Conservation (phyloP, 2,797 vertebrate species). For the Enteromius anoplus region DNA sequence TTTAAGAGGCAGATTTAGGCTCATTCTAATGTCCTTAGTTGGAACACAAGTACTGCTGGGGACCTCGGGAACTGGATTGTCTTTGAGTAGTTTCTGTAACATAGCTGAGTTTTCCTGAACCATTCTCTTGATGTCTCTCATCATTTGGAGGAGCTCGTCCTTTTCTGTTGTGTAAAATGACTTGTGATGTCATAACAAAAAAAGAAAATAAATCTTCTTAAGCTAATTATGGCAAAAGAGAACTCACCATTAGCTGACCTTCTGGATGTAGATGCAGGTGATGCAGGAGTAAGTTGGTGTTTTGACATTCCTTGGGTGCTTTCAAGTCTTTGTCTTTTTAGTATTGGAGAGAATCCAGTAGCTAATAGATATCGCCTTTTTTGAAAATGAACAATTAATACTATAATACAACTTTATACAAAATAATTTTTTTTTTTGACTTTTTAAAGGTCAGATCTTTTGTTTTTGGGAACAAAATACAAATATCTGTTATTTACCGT, state of each 20-base stretch:
- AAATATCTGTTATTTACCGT: background rate
- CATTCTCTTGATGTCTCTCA: slow-evolving; percentile 30
- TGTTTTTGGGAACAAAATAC: background rate
- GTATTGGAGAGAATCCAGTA: background rate
- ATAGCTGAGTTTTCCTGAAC: slow-evolving; percentile 33
- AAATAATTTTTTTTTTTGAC: no score
- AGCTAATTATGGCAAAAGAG: background rate
- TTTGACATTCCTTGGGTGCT: background rate
- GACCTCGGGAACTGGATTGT: background rate
- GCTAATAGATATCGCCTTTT: background rate
- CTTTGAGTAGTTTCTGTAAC: slow-evolving; percentile 24
- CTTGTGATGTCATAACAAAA: background rate
- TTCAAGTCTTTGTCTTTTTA: background rate
- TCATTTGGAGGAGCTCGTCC: background rate
- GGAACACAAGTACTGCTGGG: background rate
- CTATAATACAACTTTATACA: no score
- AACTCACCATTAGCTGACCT: background rate
- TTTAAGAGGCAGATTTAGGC: background rate
- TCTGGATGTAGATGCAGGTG: background rate
- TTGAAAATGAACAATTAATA: no score
- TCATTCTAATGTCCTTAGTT: background rate
- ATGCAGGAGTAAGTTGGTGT: background rate
- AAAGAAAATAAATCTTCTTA: background rate
- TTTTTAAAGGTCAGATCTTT: no score
- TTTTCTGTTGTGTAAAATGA: slow-evolving; percentile 11